Conservation (phyloP, 2,113 vertebrate genomes). For the Notechis scutatus region DNA sequence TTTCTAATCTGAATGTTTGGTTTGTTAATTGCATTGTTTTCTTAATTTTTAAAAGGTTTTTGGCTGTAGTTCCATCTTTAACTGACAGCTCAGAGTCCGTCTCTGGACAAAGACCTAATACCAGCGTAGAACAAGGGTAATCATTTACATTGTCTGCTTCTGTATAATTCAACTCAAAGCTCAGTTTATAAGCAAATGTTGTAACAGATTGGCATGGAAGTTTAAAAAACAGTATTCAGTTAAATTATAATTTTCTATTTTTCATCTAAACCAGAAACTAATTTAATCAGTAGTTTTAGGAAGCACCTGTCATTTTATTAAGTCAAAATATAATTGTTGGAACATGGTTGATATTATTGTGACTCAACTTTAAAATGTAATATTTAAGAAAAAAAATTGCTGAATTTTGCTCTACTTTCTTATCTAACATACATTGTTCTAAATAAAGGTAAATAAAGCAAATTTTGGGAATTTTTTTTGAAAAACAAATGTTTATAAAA, state of each 20-base stretch:
- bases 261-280: not conserved
- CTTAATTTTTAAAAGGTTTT: constrained; percentile 77
- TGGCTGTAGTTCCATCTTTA: constrained; percentile 95
- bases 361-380: not conserved
- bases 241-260: not conserved
- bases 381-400: not conserved
- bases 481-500: not conserved
- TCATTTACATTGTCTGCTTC: constrained; percentile 30
- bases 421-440: not conserved
- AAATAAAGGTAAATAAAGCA: not conserved
- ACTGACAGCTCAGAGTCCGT: constrained; percentile 97
- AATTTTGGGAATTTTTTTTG: not conserved
- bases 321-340: not conserved
- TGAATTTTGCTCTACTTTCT: not conserved
- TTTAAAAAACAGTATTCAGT: not conserved
- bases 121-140: constrained; percentile 97
- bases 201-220: not conserved
- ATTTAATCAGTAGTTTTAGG: not conserved
- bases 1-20: not conserved
- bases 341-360: not conserved
- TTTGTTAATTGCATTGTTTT: constrained; percentile 21
- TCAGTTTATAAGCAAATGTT: not conserved
- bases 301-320: not conserved
- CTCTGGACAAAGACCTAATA: constrained; percentile 96
- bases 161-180: not conserved